A percentile compares a stretch with the other conserved stretches of the same genome.
These are phyloP conservation scores for Plutella xylostella DNA, from an alignment of 2,888 invertebrate genomes.

Conservation along the genomic window DNA sequence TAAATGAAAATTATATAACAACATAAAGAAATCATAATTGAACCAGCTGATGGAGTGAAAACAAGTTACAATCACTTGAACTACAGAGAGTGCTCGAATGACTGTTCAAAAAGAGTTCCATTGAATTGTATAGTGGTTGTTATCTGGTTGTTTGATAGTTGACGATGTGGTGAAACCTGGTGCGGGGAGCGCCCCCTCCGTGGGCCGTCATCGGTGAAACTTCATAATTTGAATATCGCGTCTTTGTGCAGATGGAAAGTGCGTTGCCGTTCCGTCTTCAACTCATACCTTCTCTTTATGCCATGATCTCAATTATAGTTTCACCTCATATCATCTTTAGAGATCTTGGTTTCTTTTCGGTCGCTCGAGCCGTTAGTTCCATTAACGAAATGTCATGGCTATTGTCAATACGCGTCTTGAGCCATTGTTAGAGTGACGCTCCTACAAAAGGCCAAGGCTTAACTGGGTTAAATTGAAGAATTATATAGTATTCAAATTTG, in stretches of 20 bases:
- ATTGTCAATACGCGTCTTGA: constrained; percentile 16
- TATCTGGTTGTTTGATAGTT: no score
- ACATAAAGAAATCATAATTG: no score
- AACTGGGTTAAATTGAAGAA: constrained; percentile 1
- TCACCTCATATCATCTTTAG: constrained; percentile 28
- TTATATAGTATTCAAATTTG: background rate
- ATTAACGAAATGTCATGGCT: constrained; percentile 25
- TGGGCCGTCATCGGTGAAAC: constrained; percentile 24
- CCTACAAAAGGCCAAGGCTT: constrained; percentile 15
- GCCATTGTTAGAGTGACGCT: constrained; percentile 9
- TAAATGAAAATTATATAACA: no score
- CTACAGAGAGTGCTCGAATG: no score
- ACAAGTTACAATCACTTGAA: no score
- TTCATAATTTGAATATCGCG: constrained; percentile 19
- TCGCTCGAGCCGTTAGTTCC: constrained; percentile 17
- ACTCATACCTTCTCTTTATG: constrained; percentile 38
- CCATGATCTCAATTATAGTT: constrained; percentile 46
- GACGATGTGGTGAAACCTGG: no score
- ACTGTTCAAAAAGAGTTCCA: no score
- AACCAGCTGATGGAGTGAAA: no score
- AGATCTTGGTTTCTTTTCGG: constrained; percentile 25
- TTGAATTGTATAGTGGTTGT: no score
- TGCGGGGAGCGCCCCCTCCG: no score
- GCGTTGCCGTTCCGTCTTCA: constrained; percentile 37
- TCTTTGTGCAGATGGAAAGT: constrained; percentile 35